Evolutionary conservation across 2,888 invertebrate species (phyloP).

Genomic region (Parnassius apollo): DNA sequence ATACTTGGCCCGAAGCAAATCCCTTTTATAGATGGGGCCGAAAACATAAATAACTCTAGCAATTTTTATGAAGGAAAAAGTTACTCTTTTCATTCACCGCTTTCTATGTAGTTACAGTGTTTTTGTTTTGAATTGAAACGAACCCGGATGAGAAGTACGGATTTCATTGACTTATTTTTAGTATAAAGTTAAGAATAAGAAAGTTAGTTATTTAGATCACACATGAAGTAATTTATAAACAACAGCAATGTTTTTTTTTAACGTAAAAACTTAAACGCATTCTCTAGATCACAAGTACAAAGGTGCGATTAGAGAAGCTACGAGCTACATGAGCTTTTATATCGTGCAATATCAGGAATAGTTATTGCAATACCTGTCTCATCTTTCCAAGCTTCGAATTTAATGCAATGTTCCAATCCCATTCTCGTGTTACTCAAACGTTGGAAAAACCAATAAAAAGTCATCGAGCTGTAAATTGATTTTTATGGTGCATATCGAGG

Average conservation of each 20-base stretch:
- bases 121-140: conserved; percentile 38
- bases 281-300: too few relatives aligned
- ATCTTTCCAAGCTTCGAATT: conserved; percentile 12
- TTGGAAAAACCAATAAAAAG: conserved; percentile 55
- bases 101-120: conserved; percentile 44
- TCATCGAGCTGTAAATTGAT: conserved; percentile 39
- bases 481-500: background rate
- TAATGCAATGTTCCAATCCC: conserved; percentile 22
- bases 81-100: conserved; percentile 59
- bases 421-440: conserved; percentile 49
- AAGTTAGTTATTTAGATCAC: too few relatives aligned
- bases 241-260: too few relatives aligned
- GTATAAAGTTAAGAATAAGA: background rate
- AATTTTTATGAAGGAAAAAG: conserved; percentile 75
- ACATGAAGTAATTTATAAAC: too few relatives aligned
- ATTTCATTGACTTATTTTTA: conserved; percentile 11
- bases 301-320: too few relatives aligned
- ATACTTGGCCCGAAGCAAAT: conserved; percentile 71
- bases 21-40: conserved; percentile 78
- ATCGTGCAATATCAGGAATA: too few relatives aligned
- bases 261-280: too few relatives aligned
- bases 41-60: conserved; percentile 77
- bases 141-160: background rate
- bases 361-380: background rate
- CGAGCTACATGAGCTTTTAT: too few relatives aligned